Evolutionary conservation across 2,888 invertebrate genomes (phyloP).

Genomic region (Achlya flavicornis): DNA sequence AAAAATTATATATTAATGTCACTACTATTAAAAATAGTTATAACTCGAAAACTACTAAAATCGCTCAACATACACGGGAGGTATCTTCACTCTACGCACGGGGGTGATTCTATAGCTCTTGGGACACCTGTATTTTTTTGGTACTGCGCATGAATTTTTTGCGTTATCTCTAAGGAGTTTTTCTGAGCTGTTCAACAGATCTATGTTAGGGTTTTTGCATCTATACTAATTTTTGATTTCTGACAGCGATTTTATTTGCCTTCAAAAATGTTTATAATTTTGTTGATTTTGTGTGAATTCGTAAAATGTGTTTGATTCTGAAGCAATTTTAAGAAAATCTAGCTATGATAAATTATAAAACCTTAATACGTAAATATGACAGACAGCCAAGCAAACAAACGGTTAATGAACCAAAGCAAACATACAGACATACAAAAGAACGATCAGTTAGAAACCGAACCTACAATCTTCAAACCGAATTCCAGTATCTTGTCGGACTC

Average conservation of each 20-base stretch:
- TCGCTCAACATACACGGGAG: no score
- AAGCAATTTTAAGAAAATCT: not conserved
- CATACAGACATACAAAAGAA: not conserved
- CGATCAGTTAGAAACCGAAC: not conserved
- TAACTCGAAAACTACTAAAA: no score
- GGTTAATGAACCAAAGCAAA: not conserved
- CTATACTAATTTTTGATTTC: not conserved
- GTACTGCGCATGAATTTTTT: no score
- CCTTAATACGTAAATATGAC: not conserved
- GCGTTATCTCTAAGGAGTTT: no score
- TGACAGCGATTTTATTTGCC: not conserved
- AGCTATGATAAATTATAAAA: not conserved
- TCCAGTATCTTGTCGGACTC: not conserved
- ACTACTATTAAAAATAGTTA: no score
- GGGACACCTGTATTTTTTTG: no score
- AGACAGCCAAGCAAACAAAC: not conserved
- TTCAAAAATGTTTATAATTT: not conserved
- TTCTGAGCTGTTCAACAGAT: no score
- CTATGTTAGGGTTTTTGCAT: no score
- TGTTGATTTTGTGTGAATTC: not conserved
- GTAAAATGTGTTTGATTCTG: not conserved
- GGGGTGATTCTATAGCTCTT: no score
- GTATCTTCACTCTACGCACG: no score
- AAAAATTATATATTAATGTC: no score
- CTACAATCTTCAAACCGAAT: not conserved